Conservation (phyloP, 2,113 vertebrate genomes). For the Promerops cafer region DNA sequence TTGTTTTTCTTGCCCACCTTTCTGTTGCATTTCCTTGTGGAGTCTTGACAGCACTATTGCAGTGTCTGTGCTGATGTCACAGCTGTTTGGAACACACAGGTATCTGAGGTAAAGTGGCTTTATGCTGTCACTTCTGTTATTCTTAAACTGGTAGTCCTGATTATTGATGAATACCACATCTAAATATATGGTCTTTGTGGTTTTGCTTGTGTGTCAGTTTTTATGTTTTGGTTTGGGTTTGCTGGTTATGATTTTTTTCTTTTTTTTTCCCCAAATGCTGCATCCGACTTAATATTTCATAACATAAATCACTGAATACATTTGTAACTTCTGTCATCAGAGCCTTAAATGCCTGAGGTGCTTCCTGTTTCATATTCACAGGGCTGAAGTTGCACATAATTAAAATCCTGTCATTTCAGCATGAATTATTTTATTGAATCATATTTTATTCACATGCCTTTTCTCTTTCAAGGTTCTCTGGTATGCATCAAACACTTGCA, state of each 20-base stretch:
- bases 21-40: neutral
- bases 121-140: neutral
- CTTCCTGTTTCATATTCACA: neutral
- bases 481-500: neutral
- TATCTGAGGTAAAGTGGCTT: neutral
- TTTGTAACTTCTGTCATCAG: neutral
- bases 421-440: slow-evolving; percentile 16
- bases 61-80: neutral
- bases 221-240: neutral
- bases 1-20: neutral
- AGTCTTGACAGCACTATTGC: neutral
- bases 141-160: neutral
- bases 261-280: neutral
- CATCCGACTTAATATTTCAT: neutral
- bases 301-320: neutral
- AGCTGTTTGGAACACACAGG: neutral
- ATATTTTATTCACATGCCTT: slow-evolving; percentile 18
- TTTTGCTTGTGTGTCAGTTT: neutral
- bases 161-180: neutral
- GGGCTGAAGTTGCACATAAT: neutral
- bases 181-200: neutral
- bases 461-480: neutral
- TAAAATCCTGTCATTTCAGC: slow-evolving; percentile 4
- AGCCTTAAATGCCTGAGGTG: neutral
- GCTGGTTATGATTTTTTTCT: neutral